Evolutionary conservation across 1,140 invertebrate species (phyloP), one percentile per base, ranked within the genome.

Genomic region (Leptopilina clavipes): DNA sequence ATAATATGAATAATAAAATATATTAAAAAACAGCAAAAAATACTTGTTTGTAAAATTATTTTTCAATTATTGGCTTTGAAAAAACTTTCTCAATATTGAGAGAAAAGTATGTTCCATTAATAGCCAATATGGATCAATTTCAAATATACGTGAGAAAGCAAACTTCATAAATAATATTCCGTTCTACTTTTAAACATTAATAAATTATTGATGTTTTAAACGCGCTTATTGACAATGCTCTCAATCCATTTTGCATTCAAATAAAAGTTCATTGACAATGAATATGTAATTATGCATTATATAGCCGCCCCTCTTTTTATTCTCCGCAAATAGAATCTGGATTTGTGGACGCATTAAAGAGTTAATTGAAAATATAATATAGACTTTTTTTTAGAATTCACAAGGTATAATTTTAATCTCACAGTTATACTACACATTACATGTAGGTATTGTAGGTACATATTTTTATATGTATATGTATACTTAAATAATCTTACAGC

Each of bases 381-480:
- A 22, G 56, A 45, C 48, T 52, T 76, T 10, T 6, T 31, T 78
- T 71, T 48, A 78, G 70, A 74, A 77, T 79, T 80, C 74, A 79
- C 76, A 74, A 70, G 59, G 54, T 84, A 80, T 77, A 84, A 78
- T 76, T 81, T 83, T 80, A 83, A 84, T 82, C 75, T 81, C 81
- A 86, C 80, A 83, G 74, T 82, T 79, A 40, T 84, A 74, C 81
- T 83, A 83, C 73, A 82, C 74, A 71, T 48, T 76, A 37, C 54
- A 71, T 70, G 71, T n/a, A n/a, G n/a, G n/a, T n/a, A n/a, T n/a
- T n/a, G n/a, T n/a, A 65, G 22, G 73, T 48, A 75, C 17, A 14
- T 71, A 22, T n/a, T 70, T 44, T 72, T 56, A 48, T 76, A 74
- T 76, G 71, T 80, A 52, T 75, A 73, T 76, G 77, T 72, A 81